Evolutionary conservation across 2,797 vertebrate species (phyloP).

Genomic region (Halcyon smyrnensis): DNA sequence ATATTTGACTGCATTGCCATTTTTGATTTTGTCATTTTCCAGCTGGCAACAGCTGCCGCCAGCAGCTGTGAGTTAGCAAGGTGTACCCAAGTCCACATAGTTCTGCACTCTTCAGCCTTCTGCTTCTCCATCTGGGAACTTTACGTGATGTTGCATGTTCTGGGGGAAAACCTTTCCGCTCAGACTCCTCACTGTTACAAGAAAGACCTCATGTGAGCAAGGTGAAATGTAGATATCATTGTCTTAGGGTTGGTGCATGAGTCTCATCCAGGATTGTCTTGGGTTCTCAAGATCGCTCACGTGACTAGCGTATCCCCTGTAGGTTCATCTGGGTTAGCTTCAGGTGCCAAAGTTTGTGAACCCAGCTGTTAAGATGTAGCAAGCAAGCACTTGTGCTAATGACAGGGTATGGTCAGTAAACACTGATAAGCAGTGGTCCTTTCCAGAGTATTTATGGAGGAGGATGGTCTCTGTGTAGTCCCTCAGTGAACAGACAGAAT

Average conservation of each 20-base stretch:
- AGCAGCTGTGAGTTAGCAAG: neutral
- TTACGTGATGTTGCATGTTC: neutral
- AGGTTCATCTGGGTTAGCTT: neutral
- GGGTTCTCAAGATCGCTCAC: neutral
- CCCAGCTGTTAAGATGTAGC: neutral
- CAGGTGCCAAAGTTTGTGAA: neutral
- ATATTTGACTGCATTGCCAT: neutral
- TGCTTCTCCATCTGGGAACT: neutral
- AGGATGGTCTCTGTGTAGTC: neutral
- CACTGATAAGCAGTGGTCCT: neutral
- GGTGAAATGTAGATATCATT: neutral
- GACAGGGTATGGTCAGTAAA: neutral
- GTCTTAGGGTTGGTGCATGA: neutral
- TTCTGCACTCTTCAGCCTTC: neutral
- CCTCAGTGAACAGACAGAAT: neutral
- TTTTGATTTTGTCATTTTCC: neutral
- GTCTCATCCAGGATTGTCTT: neutral
- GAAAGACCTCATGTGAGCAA: neutral
- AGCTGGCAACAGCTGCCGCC: neutral
- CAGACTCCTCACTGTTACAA: neutral
- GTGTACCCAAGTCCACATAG: neutral
- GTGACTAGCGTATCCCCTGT: neutral
- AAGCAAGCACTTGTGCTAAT: neutral
- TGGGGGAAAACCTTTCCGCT: neutral
- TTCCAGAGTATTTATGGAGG: neutral